Evolutionary conservation across 2,113 vertebrate species (phyloP), one percentile per base, ranked within the genome.

Genomic region (Todiramphus chloris): DNA sequence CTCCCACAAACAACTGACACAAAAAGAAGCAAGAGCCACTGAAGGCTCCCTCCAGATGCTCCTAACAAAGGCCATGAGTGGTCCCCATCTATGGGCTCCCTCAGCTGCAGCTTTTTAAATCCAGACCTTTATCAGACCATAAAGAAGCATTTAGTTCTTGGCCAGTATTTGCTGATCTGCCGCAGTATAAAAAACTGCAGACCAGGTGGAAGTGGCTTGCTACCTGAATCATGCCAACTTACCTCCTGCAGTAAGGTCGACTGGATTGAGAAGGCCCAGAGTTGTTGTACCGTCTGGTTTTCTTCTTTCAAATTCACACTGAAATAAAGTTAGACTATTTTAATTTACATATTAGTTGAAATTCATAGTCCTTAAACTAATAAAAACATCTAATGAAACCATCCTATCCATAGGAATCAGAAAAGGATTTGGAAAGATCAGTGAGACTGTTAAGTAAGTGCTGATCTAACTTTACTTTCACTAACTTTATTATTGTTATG

Each of bases 281-380:
- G 99, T 99, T 14, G 99, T 99, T 16, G 99, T 99, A 48, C 99
- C 99, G 87, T 99, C 99, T 35, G 98, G 93, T 95, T 98, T 99
- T 94, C 98, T 98, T 94, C 99, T 98, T 76, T 97, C 98, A 98
- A 99, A 99, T 91, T 99, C 99, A 95, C 99, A 98, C 99, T 99
- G 95, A 93, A 98, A 97, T 64, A 77, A 96, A 62, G 85, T 35
- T 20, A 87, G 80, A 79, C 55, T 48, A 59, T 63, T 93, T 70
- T 60, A 67, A 67, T 73, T 69, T 78, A 84, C 6, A 2, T 18
- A 30, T 14, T 53, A 63, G 15, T 46, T 84, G 28, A 66, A 84
- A 84, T 56, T 88, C 10, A 23, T 18, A 11, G 35, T 78, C 37
- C 58, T 81, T 64, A 62, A 75, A 55, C 20, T 51, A 51, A 77